Evolutionary conservation across 2,888 invertebrate species (phyloP).

Genomic region (Agrilus biguttatus): DNA sequence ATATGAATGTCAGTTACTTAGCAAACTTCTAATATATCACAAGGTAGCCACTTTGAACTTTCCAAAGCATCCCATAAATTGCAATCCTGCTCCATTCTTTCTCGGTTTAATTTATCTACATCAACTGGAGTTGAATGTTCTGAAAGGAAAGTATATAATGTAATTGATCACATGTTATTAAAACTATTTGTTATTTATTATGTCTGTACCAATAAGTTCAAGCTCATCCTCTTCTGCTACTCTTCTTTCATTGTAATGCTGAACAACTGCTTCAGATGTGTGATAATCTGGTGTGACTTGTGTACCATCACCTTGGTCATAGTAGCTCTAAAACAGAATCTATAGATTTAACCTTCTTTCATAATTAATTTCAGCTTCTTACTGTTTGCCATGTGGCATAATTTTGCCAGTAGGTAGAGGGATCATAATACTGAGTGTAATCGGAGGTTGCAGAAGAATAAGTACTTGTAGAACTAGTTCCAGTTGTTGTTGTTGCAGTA

Average conservation of each 20-base stretch:
- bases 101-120: constrained; percentile 61
- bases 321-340: constrained; percentile 28
- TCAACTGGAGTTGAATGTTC: constrained; percentile 65
- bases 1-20: constrained; percentile 16
- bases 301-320: constrained; percentile 29
- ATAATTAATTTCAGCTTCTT: constrained; percentile 2
- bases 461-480: constrained; percentile 19
- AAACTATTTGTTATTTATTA: constrained; percentile 3
- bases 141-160: constrained; percentile 24
- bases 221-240: constrained; percentile 44
- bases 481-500: constrained; percentile 26
- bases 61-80: constrained; percentile 71
- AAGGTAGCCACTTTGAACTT: constrained; percentile 70
- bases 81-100: constrained; percentile 58
- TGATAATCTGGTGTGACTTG: constrained; percentile 26
- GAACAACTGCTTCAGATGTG: constrained; percentile 12
- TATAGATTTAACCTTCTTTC: neutral
- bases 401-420: constrained; percentile 76
- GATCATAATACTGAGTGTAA: constrained; percentile 69
- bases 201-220: constrained; percentile 52
- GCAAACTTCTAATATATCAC: constrained; percentile 55
- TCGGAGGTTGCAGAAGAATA: constrained; percentile 29
- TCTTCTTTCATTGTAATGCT: constrained; percentile 20
- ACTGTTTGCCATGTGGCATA: constrained; percentile 58
- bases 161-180: neutral